Conservation (phyloP, 1,140 invertebrate genomes). For the Streblospio benedicti region DNA sequence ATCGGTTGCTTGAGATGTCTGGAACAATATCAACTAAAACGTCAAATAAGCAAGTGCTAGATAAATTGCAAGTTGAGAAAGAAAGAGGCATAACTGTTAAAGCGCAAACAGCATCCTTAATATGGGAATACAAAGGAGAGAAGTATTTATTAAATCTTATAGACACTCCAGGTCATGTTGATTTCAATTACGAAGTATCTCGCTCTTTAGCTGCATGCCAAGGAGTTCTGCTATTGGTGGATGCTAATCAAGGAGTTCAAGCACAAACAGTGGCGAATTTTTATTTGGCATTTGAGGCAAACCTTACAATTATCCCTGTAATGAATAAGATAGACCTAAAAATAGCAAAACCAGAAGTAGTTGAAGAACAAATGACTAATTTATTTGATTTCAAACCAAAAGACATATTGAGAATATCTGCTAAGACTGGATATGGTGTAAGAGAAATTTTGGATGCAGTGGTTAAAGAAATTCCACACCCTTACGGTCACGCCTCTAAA, state of each 20-base stretch:
- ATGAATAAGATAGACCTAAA: slow-evolving; percentile 96
- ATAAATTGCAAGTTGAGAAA: slow-evolving; percentile 79
- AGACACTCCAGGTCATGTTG: slow-evolving; percentile 97
- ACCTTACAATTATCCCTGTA: slow-evolving; percentile 79
- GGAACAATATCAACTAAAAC: slow-evolving; percentile 62
- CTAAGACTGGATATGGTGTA: slow-evolving; percentile 70
- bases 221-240: slow-evolving; percentile 87
- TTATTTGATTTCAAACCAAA: slow-evolving; percentile 73
- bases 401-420: slow-evolving; percentile 63
- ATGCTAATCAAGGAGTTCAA: slow-evolving; percentile 83
- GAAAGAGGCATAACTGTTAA: slow-evolving; percentile 95
- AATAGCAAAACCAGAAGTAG: slow-evolving; percentile 73
- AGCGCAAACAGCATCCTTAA: slow-evolving; percentile 86
- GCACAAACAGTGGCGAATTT: slow-evolving; percentile 97
- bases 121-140: slow-evolving; percentile 55
- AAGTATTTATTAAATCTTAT: slow-evolving; percentile 89
- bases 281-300: slow-evolving; percentile 75
- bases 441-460: slow-evolving; percentile 66
- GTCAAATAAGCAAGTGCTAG: slow-evolving; percentile 69
- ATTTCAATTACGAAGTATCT: slow-evolving; percentile 90
- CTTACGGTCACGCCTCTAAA: slow-evolving; percentile 50
- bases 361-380: slow-evolving; percentile 67
- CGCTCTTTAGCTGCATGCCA: slow-evolving; percentile 81
- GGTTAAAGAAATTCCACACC: slow-evolving; percentile 68
- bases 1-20: slow-evolving; percentile 78